phyloP scores from a whole-genome alignment of 2,797 vertebrate species.

The Caiman crocodilus region DNA sequence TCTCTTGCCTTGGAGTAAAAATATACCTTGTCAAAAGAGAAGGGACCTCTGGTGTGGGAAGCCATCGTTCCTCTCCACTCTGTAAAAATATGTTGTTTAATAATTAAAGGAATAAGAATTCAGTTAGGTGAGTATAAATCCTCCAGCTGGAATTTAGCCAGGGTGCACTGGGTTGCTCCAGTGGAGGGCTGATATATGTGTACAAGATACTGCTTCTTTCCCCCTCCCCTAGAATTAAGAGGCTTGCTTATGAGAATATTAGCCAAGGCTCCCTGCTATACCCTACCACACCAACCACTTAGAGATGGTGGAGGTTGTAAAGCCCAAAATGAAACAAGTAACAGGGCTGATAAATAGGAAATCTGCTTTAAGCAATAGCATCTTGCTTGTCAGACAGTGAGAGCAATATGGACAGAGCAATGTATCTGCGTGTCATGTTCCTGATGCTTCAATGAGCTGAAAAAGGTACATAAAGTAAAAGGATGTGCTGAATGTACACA shows the following conservation, averaged over 20 bases:
- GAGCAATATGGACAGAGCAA: conserved; percentile 24
- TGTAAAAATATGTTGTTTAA: conserved; percentile 44
- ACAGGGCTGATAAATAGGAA: conserved; percentile 6
- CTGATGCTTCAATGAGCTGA: conserved; percentile 28
- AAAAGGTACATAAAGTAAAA: background rate
- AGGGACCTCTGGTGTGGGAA: conserved; percentile 31
- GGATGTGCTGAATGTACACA: background rate
- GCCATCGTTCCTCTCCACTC: conserved; percentile 20
- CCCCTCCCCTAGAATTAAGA: conserved; percentile 46
- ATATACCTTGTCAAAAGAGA: conserved; percentile 5
- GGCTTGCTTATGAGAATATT: conserved; percentile 35
- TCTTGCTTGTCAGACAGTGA: background rate
- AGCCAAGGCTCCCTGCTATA: background rate
- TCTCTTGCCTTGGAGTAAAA: conserved; percentile 50
- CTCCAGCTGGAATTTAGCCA: background rate
- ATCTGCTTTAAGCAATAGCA: background rate
- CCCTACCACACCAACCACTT: background rate
- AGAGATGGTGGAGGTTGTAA: conserved; percentile 7
- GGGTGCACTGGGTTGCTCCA: background rate
- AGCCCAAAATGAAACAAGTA: conserved; percentile 30
- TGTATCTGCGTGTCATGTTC: background rate
- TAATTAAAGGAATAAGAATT: conserved; percentile 1
- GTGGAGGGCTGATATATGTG: background rate
- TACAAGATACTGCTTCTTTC: conserved; percentile 9
- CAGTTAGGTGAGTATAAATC: background rate